phyloP scores from a whole-genome alignment of 2,797 vertebrate genomes.

The Thaleichthys pacificus region DNA sequence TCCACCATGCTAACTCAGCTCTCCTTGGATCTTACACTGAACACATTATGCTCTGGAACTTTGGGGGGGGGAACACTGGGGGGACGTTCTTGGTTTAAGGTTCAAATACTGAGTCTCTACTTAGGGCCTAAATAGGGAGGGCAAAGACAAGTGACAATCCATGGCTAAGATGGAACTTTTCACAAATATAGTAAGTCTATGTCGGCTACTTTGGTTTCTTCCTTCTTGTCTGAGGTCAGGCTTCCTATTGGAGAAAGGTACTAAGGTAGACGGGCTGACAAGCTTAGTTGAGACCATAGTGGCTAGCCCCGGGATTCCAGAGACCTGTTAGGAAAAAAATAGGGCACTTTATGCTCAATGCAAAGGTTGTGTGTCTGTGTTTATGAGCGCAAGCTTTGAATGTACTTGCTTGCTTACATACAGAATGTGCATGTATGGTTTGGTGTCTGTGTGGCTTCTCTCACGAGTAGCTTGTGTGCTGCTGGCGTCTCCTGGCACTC shows the following conservation, averaged over 20 bases:
- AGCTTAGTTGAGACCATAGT: slow-evolving; percentile 33
- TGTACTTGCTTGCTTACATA: too few relatives aligned
- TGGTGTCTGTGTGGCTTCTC: slow-evolving; percentile 31
- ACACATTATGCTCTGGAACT: slow-evolving; percentile 17
- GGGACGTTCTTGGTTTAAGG: neutral
- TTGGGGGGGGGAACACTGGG: slow-evolving; percentile 17
- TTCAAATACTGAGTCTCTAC: neutral
- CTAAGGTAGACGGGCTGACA: slow-evolving; percentile 43
- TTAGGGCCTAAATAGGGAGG: neutral
- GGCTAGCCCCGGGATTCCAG: slow-evolving; percentile 85
- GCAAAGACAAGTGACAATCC: neutral
- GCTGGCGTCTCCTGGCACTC: slow-evolving; percentile 87
- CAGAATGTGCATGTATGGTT: neutral
- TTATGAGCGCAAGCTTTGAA: neutral
- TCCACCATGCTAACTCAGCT: slow-evolving; percentile 15
- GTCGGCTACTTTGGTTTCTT: slow-evolving; percentile 63
- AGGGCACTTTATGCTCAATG: neutral
- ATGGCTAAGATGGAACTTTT: slow-evolving; percentile 28
- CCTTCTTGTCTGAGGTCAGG: slow-evolving; percentile 44
- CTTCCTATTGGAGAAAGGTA: slow-evolving; percentile 56
- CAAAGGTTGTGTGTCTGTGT: slow-evolving; percentile 1
- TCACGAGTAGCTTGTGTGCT: slow-evolving; percentile 93
- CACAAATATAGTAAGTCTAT: slow-evolving; percentile 58
- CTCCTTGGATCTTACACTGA: slow-evolving; percentile 12
- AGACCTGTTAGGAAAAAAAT: slow-evolving; percentile 68